Percentiles rank a stretch among this genome's conserved stretches.
These are phyloP conservation scores for Ochotona curzoniae DNA, from an alignment of 2,113 vertebrate genomes.

Conservation along the genomic window DNA sequence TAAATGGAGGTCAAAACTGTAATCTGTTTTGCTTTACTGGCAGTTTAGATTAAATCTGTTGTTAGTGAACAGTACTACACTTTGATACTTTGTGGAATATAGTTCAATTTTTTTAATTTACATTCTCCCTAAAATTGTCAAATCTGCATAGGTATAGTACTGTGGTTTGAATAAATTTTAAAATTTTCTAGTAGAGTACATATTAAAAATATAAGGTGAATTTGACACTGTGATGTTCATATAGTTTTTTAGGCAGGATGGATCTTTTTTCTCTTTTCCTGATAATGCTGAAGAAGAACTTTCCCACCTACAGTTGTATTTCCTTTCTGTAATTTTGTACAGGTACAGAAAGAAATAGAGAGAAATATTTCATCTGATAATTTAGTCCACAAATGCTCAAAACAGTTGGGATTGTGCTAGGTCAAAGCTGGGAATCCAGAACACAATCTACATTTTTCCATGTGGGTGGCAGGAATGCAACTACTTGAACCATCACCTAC, in stretches of 20 bases:
- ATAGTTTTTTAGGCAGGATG: neutral
- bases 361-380: too few species aligned
- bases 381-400: too few species aligned
- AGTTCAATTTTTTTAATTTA: constrained; percentile 47
- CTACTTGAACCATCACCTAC: too few species aligned
- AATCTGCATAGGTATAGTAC: neutral
- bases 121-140: constrained; percentile 59
- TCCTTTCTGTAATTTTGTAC: neutral
- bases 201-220: constrained; percentile 16
- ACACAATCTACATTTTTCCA: too few species aligned
- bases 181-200: constrained; percentile 1
- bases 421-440: too few species aligned
- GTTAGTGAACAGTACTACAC: constrained; percentile 34
- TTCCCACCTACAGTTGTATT: neutral
- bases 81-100: constrained; percentile 46
- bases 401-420: too few species aligned
- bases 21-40: constrained; percentile 39
- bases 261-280: neutral
- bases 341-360: neutral
- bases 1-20: constrained; percentile 52
- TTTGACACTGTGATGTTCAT: neutral
- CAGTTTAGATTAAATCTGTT: constrained; percentile 58
- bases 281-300: neutral
- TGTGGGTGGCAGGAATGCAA: too few species aligned
- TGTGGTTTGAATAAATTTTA: constrained; percentile 41